These are phyloP conservation scores for Drosophila yakuba DNA, from an alignment of 1,140 invertebrate species.

Conservation along the genomic window DNA sequence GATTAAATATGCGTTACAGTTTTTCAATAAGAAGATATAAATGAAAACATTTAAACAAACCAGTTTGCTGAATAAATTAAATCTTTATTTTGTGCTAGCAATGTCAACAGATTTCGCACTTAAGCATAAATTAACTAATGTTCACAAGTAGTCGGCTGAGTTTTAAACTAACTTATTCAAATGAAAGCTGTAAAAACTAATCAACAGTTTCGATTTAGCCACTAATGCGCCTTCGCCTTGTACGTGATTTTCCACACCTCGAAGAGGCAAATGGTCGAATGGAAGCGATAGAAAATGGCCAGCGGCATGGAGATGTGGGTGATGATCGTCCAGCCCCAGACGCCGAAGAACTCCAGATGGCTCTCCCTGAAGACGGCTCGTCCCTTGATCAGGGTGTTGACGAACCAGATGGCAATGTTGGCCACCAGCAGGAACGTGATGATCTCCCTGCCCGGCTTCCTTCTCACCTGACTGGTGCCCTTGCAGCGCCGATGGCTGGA, in stretches of 20 bases:
- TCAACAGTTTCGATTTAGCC: neutral
- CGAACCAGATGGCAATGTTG: slow-evolving; percentile 95
- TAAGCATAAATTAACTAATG: slow-evolving; percentile 31
- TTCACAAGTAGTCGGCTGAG: neutral
- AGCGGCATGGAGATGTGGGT: slow-evolving; percentile 94
- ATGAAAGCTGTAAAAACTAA: slow-evolving; percentile 6
- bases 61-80: slow-evolving; percentile 22
- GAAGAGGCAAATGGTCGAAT: slow-evolving; percentile 97
- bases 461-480: slow-evolving; percentile 86
- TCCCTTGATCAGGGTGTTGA: slow-evolving; percentile 93
- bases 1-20: neutral
- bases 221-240: slow-evolving; percentile 86
- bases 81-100: slow-evolving; percentile 27
- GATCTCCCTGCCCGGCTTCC: slow-evolving; percentile 92
- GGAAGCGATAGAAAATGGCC: slow-evolving; percentile 95
- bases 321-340: slow-evolving; percentile 95
- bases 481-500: slow-evolving; percentile 90
- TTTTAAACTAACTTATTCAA: slow-evolving; percentile 19
- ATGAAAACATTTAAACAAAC: neutral
- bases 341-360: slow-evolving; percentile 92
- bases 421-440: slow-evolving; percentile 93
- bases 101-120: slow-evolving; percentile 5
- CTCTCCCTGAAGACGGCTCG: slow-evolving; percentile 92
- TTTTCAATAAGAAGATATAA: no score
- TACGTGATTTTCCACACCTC: slow-evolving; percentile 98